Base-by-base conservation (phyloP, 1,140 invertebrate species). In the Metaphire vulgaris region DNA sequence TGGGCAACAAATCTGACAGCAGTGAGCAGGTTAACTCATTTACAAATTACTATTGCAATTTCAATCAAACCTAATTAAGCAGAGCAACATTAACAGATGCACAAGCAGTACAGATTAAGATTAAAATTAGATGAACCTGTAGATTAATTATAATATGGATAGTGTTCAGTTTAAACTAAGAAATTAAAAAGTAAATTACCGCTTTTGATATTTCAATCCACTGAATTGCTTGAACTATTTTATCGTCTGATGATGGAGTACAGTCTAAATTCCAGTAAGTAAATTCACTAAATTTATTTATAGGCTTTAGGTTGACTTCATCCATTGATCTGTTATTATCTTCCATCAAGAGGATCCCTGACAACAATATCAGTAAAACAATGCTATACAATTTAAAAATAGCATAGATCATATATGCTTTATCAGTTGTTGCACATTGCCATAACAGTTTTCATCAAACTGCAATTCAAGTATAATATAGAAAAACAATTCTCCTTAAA, bases 261-360 rank as follows among this genome's bases (percentile, higher is more conserved):
- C 15, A 41, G 30, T 73, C 72, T 34, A 73, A 64, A 56, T 73
- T 73, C 72, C 72, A 73, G 28, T 73, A 73, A 15, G 72, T 73
- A 28, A 73, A 26, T 29, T 29, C 34, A 29, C 30, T 73, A n/a
- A 73, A 73, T 73, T 73, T 73, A 34, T 73, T 64, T 29, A 2
- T n/a, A 14, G 56, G 21, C 2, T 1, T 73, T 0, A 56, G 28
- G 16, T 41, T 1, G 2, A 28, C n/a, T 1, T 73, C 15, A 2
- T 41, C 72, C 16, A 28, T 34, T 1, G 15, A 15, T 33, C 0
- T 26, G 32, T 34, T 29, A 41, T 41, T 34, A 41, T 33, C n/a
- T 6, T 21, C 32, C 28, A n/a, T 73, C 26, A 56, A 14, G 15
- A 73, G 12, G 72, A 69, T 26, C 30, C 41, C 41, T 56, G 41